These are phyloP conservation scores for Sweltsa coloradensis DNA, from an alignment of 1,140 invertebrate genomes.

Conservation along the genomic window DNA sequence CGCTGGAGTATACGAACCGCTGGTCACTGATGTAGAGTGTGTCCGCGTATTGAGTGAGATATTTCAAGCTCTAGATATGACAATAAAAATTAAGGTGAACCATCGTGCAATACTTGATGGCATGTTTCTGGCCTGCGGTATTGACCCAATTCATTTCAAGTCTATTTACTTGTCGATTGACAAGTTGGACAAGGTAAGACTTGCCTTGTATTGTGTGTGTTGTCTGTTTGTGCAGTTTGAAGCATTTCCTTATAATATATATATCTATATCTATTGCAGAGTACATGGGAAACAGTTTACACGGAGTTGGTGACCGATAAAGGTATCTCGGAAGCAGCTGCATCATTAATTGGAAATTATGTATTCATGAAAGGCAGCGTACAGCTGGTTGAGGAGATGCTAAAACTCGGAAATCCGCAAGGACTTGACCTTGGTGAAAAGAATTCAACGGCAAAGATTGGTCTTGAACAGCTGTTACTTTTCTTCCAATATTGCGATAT, in stretches of 20 bases:
- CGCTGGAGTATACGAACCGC: slow-evolving; percentile 88
- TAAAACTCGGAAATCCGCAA: too few relatives aligned
- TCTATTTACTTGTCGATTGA: slow-evolving; percentile 94
- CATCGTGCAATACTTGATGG: slow-evolving; percentile 90
- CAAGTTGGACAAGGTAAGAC: slow-evolving; percentile 90
- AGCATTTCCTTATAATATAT: too few relatives aligned
- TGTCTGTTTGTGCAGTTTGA: too few relatives aligned
- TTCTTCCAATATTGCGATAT: slow-evolving; percentile 78
- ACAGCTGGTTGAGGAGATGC: slow-evolving; percentile 64
- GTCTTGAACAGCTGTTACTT: slow-evolving; percentile 70
- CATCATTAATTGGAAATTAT: slow-evolving; percentile 86
- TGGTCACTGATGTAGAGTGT: slow-evolving; percentile 97
- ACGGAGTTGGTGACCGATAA: slow-evolving; percentile 95
- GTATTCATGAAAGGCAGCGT: slow-evolving; percentile 63
- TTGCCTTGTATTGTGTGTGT: too few relatives aligned
- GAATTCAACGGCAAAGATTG: slow-evolving; percentile 50
- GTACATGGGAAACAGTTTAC: slow-evolving; percentile 85
- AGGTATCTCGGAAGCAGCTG: slow-evolving; percentile 59
- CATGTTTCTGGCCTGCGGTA: slow-evolving; percentile 93
- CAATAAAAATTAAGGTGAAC: too few relatives aligned
- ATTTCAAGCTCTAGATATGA: slow-evolving; percentile 61
- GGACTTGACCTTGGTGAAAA: slow-evolving; percentile 50
- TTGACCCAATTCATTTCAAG: slow-evolving; percentile 79
- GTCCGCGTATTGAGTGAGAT: slow-evolving; percentile 87
- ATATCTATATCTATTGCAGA: too few relatives aligned